Evolutionary conservation across 2,113 vertebrate species (phyloP).

Genomic region (Oreochromis spilurus): DNA sequence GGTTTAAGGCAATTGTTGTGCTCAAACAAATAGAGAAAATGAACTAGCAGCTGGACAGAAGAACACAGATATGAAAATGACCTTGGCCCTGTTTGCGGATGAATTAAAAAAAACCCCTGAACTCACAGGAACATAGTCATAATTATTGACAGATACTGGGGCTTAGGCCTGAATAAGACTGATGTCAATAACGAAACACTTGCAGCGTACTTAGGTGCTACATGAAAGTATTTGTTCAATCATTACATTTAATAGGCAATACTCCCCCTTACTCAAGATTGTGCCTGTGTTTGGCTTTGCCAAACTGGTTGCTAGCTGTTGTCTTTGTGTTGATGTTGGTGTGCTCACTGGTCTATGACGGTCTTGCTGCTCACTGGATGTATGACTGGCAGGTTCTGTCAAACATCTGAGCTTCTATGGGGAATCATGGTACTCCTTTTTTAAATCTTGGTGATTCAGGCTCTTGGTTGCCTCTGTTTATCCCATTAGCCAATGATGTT

Average conservation of each 20-base stretch:
- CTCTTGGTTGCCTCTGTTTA: neutral
- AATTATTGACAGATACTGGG: neutral
- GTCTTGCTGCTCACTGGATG: neutral
- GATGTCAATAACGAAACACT: neutral
- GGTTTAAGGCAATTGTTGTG: neutral
- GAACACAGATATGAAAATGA: neutral
- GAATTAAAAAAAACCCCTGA: rapidly evolving
- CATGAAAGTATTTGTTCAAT: neutral
- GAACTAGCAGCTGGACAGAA: neutral
- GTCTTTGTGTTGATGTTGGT: neutral
- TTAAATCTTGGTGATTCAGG: neutral
- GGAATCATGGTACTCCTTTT: neutral
- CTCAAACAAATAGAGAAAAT: neutral
- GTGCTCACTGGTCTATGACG: neutral
- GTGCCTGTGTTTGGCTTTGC: neutral
- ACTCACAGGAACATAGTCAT: neutral
- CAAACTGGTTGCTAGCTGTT: neutral
- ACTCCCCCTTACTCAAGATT: neutral
- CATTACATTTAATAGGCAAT: neutral
- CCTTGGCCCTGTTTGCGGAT: neutral
- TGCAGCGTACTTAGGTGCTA: neutral
- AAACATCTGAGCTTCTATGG: neutral
- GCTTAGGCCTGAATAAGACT: neutral
- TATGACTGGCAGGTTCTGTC: neutral
- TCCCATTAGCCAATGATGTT: neutral